Percentiles rank a stretch among this genome's conserved stretches.
Evolutionary conservation across 1,140 invertebrate species (phyloP).

Genomic region (Pollicipes pollicipes): DNA sequence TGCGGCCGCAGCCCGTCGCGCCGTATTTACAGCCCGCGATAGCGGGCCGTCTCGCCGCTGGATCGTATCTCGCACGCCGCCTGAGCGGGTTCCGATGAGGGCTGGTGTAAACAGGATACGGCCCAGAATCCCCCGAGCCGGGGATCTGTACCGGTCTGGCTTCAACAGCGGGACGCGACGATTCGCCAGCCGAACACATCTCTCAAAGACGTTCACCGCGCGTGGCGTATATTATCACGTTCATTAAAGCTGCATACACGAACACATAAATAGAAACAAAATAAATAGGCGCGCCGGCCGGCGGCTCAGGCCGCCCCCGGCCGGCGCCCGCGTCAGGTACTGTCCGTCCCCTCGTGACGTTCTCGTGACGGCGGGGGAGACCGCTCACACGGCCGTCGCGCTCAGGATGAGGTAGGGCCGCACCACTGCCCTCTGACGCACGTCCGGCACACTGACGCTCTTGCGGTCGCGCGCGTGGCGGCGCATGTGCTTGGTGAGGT

Average conservation of each 20-base stretch:
- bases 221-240: not conserved
- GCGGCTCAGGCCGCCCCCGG: not conserved
- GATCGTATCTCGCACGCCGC: too few species aligned
- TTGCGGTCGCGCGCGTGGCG: constrained; percentile 37
- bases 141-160: too few species aligned
- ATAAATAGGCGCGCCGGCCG: not conserved
- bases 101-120: too few species aligned
- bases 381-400: not conserved
- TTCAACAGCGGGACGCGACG: too few species aligned
- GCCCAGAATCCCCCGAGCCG: too few species aligned
- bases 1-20: too few species aligned
- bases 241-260: not conserved
- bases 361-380: not conserved
- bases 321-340: not conserved
- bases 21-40: too few species aligned
- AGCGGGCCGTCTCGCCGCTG: too few species aligned
- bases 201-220: not conserved
- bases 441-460: not conserved
- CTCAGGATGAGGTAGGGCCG: not conserved
- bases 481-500: constrained; percentile 75
- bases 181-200: too few species aligned
- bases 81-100: too few species aligned
- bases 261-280: constrained; percentile 1
- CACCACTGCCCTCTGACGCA: not conserved
- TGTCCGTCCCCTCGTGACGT: not conserved